Evolutionary conservation across 2,888 invertebrate genomes (phyloP).

Genomic region (Synanthedon andrenaeformis): DNA sequence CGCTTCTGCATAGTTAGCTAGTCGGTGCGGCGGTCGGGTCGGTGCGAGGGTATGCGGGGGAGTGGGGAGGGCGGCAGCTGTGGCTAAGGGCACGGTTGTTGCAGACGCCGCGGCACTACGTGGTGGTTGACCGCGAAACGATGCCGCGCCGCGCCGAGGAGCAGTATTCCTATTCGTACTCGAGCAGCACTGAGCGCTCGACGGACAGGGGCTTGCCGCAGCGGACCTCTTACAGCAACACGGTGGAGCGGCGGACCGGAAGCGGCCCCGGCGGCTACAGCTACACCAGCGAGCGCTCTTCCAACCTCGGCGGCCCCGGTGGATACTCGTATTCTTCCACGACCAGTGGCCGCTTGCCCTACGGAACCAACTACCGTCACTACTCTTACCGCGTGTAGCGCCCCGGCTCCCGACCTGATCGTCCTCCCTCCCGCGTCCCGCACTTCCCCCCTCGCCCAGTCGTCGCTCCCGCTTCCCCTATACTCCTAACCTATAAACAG

Average conservation of each 20-base stretch:
- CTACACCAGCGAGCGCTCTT: constrained; percentile 80
- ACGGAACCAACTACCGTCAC: constrained; percentile 86
- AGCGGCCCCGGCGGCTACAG: constrained; percentile 82
- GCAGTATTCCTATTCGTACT: constrained; percentile 88
- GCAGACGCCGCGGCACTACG: constrained; percentile 91
- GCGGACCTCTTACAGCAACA: constrained; percentile 75
- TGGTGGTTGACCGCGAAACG: constrained; percentile 84
- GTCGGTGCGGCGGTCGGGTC: constrained; percentile 25
- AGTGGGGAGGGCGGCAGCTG: constrained; percentile 23
- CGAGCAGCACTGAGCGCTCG: constrained; percentile 71
- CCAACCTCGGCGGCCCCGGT: constrained; percentile 81
- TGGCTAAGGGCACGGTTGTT: constrained; percentile 64
- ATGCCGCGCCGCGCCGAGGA: constrained; percentile 78
- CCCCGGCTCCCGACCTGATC: constrained; percentile 31
- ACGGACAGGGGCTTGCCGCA: constrained; percentile 67
- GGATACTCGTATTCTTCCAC: constrained; percentile 87
- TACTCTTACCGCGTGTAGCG: constrained; percentile 88
- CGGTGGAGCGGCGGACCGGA: constrained; percentile 77
- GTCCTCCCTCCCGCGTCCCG: constrained; percentile 24
- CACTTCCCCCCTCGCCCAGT: constrained; percentile 6
- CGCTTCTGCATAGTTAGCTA: constrained; percentile 48
- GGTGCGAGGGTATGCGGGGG: constrained; percentile 43
- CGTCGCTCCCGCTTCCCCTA: constrained; percentile 18
- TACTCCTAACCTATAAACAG: constrained; percentile 41
- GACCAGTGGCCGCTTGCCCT: constrained; percentile 83